A percentile compares a stretch with the other conserved stretches of the same genome.
Conservation (phyloP, 2,797 vertebrate species). For the Buceros bicornis region DNA sequence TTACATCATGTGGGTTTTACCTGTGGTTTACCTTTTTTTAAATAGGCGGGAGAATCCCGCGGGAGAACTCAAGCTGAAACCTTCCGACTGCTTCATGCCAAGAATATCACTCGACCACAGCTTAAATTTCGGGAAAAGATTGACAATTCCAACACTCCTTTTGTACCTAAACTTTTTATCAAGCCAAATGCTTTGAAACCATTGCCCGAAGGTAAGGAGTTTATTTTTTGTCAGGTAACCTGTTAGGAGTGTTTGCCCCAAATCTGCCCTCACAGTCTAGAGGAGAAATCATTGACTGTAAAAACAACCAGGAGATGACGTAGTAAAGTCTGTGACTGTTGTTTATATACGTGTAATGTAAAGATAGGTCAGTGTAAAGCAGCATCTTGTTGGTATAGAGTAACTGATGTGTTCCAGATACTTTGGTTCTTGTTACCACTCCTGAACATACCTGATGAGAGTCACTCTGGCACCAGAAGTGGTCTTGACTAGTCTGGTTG, state of each 20-base stretch:
- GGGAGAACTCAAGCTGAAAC: conserved; percentile 84
- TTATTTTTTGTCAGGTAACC: neutral
- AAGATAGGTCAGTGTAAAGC: neutral
- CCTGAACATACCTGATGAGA: neutral
- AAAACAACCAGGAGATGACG: neutral
- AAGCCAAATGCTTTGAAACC: conserved; percentile 94
- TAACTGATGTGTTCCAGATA: neutral
- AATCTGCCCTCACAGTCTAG: neutral
- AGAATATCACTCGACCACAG: conserved; percentile 93
- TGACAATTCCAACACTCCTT: conserved; percentile 96
- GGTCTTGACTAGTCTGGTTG: neutral
- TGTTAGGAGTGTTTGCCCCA: neutral
- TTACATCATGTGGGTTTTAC: neutral
- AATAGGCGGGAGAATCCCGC: conserved; percentile 82
- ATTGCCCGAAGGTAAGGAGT: conserved; percentile 87
- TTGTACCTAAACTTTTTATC: conserved; percentile 92
- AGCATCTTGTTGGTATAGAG: neutral
- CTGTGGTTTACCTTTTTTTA: neutral
- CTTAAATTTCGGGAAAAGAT: conserved; percentile 93
- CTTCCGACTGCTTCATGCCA: conserved; percentile 93
- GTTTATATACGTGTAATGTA: neutral
- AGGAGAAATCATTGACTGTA: neutral
- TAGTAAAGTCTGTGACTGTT: neutral
- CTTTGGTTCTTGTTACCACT: neutral
- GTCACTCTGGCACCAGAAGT: neutral